Evolutionary conservation across 2,888 invertebrate species (phyloP).

Genomic region (Dicycla oo): DNA sequence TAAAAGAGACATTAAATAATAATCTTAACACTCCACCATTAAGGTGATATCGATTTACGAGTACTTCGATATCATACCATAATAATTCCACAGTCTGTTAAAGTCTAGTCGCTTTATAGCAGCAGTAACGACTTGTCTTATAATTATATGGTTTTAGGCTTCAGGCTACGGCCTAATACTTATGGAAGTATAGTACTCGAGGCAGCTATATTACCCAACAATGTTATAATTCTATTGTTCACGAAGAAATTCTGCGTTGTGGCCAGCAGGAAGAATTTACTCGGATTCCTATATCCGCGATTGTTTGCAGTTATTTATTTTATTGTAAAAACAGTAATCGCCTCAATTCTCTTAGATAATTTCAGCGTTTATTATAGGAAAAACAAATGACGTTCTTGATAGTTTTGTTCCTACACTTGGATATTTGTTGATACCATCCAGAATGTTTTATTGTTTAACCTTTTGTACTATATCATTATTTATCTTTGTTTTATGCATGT

Average conservation of each 20-base stretch:
- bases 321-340: neutral
- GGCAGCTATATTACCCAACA: constrained; percentile 16
- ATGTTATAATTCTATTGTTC: constrained; percentile 58
- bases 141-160: constrained; percentile 35
- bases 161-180: constrained; percentile 11
- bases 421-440: too few species aligned
- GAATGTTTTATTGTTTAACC: neutral
- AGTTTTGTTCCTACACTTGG: neutral
- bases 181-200: constrained; percentile 30
- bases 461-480: neutral
- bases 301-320: constrained; percentile 35
- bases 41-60: constrained; percentile 31
- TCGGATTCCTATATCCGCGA: constrained; percentile 24
- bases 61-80: constrained; percentile 1
- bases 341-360: neutral
- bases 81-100: constrained; percentile 25
- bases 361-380: neutral
- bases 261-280: constrained; percentile 39
- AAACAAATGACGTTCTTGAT: neutral
- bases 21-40: constrained; percentile 6
- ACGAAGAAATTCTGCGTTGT: constrained; percentile 25
- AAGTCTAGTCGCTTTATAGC: constrained; percentile 6
- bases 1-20: constrained; percentile 24
- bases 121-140: constrained; percentile 11
- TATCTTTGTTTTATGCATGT: neutral